Evolutionary conservation across 2,113 vertebrate species (phyloP), one percentile per base, ranked within the genome.

Genomic region (Lichenostomus cassidix): DNA sequence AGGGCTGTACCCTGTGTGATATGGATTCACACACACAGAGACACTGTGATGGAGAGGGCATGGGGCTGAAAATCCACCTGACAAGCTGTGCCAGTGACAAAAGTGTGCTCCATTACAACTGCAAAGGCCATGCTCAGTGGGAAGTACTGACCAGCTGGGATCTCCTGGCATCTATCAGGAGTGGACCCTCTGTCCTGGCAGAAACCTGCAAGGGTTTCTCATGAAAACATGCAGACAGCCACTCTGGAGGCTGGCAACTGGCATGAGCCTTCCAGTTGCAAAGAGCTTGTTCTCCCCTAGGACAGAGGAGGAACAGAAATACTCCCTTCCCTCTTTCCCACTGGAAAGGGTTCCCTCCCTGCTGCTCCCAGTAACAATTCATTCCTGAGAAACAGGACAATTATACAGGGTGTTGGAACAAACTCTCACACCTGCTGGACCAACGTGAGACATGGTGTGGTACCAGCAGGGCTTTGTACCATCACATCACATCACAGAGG

Each of bases 1-100:
- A 0, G 16, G 33, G 7, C 37, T 70, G 13, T 7, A 22, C 52
- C 56, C 17, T 53, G 37, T 9, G 25, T 27, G 16, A 18, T 1
- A 14, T 18, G 12, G 15, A 7, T 18, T 71, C 62, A 52, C 18
- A 60, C 35, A 24, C 58, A 42, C 2, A 1, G 41, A 83, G 50
- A 8, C 31, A 15, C 10, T 64, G 15, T 11, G 35, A 37, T 15
- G 23, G 17, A 17, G 46, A 20, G 4, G 50, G 41, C 44, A 15
- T 63, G 49, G 15, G 13, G 22, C 50, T 70, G 33, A 55, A 60
- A 75, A 65, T 17, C 16, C 12, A 23, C 18, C 55, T 6, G n/a
- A 59, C 35, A 19, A 1, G 2, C 5, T 29, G 39, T 60, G 37
- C 37, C 60, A 46, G 52, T 69, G 83, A 41, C 12, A 12, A 8